phyloP scores from a whole-genome alignment of 2,888 invertebrate genomes.

The Cylloceria caligata region DNA sequence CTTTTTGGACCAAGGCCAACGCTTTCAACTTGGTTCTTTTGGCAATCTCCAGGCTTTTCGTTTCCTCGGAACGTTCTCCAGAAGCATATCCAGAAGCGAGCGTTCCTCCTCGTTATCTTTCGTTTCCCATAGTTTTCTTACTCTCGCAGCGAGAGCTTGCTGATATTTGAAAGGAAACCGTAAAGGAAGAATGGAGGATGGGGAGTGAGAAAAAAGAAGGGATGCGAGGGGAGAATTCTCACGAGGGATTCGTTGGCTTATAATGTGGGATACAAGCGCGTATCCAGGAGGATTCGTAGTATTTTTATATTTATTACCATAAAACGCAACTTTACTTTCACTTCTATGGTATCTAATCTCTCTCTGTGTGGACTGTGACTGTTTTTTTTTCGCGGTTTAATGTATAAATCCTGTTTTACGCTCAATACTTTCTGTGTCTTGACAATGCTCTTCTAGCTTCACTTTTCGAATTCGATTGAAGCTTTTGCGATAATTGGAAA shows the following conservation, averaged over 20 bases:
- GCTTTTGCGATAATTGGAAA: neutral
- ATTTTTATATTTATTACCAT: constrained; percentile 26
- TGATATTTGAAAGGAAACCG: constrained; percentile 22
- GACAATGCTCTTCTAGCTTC: neutral
- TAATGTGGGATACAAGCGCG: neutral
- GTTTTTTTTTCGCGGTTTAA: neutral
- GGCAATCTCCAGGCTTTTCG: constrained; percentile 1
- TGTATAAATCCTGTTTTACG: neutral
- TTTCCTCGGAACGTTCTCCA: neutral
- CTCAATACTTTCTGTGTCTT: neutral
- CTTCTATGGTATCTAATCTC: neutral
- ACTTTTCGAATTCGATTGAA: too few relatives aligned
- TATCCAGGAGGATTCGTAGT: neutral
- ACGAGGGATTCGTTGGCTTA: constrained; percentile 24
- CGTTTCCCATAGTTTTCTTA: constrained; percentile 44
- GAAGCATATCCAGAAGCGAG: constrained; percentile 34
- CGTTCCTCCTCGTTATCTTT: constrained; percentile 54
- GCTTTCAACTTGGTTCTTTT: constrained; percentile 41
- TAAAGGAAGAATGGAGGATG: constrained; percentile 42
- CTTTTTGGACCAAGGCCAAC: constrained; percentile 47
- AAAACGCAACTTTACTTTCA: constrained; percentile 6
- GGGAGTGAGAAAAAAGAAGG: neutral
- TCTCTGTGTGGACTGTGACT: neutral
- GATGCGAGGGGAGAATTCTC: neutral
- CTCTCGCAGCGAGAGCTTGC: constrained; percentile 15